Base-by-base conservation (phyloP, 1,140 invertebrate genomes). In the Zaprionus ghesquierei region DNA sequence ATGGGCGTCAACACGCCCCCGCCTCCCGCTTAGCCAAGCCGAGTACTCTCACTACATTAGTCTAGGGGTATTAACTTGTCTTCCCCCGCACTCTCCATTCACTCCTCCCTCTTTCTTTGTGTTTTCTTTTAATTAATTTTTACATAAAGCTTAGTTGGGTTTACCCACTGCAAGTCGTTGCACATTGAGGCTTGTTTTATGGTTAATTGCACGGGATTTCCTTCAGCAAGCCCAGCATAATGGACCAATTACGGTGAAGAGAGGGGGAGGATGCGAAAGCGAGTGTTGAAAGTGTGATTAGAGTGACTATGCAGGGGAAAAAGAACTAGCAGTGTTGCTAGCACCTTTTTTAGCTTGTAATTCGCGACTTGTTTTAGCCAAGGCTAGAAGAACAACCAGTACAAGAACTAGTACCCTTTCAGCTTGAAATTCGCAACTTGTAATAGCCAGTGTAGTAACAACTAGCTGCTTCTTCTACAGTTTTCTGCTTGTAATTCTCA, bases 201-300 rank as follows among this genome's bases (percentile, higher is more conserved):
- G 73, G 78, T 87, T 86, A 86, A 86, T 86, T 86, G 82, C 33
- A 23, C 3, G 27, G 73, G 70, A 78, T 87, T 87, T 78, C 27
- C 9, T 64, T 22, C n/a, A 18, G 23, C 15, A 61, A 68, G 49
- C 49, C 31, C 5, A 51, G 73, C 75, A 66, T 87, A 81, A 85
- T 69, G 63, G 54, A 66, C 46, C 80, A 86, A 86, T 86, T 87
- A 87, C 55, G 20, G 13, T 22, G 46, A 35, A 2, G 33, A 27
- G 4, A 31, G 58, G 15, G n/a, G 53, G 10, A 18, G 18, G 12
- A n/a, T 0, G 25, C 12, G 15, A 18, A 31, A 22, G 10, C 27
- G 9, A 22, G 41, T 46, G 23, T 51, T 51, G 5, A 46, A 54
- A 35, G 55, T 63, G 51, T 33, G 35, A 41, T 13, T 20, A 61